Percentiles rank a stretch among this genome's conserved stretches.
Conservation (phyloP, 1,140 invertebrate species). For the Tetragonula clypearis region DNA sequence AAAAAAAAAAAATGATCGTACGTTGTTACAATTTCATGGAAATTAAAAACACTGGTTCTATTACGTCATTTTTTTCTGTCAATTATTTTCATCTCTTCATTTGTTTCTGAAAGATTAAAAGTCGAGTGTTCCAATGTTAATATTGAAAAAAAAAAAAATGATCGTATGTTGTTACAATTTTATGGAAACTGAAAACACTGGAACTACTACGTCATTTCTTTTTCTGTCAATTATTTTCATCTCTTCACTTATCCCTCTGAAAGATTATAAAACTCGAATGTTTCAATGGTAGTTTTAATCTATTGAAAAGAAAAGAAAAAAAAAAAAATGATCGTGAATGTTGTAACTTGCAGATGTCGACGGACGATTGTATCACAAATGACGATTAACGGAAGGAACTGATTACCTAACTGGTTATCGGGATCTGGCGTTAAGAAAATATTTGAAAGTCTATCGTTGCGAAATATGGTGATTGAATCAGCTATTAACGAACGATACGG, state of each 20-base stretch:
- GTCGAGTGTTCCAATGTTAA: no score
- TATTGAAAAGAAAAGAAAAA: no score
- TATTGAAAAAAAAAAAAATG: no score
- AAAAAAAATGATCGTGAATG: background rate
- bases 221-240: background rate
- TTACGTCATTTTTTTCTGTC: no score
- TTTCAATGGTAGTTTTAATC: background rate
- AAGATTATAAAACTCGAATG: background rate
- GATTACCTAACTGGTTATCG: background rate
- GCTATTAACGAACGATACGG: background rate
- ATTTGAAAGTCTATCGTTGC: background rate
- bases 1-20: no score
- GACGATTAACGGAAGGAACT: background rate
- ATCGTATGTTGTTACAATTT: no score
- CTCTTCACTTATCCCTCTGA: background rate
- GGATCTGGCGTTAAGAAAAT: background rate
- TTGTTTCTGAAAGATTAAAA: no score
- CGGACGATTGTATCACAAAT: background rate
- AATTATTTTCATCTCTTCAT: no score
- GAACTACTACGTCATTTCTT: background rate
- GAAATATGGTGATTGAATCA: background rate
- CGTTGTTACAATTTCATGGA: no score
- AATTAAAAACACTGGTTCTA: no score
- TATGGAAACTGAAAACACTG: background rate
- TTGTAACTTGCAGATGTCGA: background rate